Conservation (phyloP, 2,113 vertebrate genomes). For the Tychaedon coryphoeus region DNA sequence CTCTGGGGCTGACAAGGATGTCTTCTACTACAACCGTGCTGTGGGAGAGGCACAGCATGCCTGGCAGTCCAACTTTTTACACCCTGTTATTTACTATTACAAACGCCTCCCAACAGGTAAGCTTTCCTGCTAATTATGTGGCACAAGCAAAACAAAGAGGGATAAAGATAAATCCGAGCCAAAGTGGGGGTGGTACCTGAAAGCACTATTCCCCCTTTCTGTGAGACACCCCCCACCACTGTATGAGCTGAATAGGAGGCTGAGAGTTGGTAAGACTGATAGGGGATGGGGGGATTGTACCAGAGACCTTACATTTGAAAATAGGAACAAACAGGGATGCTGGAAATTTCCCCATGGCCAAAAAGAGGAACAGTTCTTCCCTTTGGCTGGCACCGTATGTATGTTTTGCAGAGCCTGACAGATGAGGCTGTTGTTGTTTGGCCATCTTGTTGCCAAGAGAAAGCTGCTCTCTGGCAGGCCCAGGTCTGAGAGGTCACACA, state of each 20-base stretch:
- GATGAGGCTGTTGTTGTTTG: neutral
- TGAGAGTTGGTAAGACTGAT: accelerated
- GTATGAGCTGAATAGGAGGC: neutral
- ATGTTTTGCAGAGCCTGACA: neutral
- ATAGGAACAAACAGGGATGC: neutral
- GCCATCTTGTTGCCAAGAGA: neutral
- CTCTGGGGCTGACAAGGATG: constrained; percentile 78
- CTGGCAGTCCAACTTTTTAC: constrained; percentile 94
- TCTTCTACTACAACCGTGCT: constrained; percentile 81
- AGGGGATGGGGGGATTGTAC: accelerated
- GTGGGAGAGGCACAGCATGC: constrained; percentile 87
- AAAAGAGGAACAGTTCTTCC: neutral
- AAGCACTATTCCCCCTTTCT: neutral
- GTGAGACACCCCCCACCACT: neutral
- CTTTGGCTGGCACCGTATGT: neutral
- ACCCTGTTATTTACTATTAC: constrained; percentile 95
- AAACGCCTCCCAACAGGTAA: constrained; percentile 86
- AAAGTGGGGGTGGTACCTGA: neutral
- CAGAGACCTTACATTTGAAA: neutral
- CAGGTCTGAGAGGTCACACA: neutral
- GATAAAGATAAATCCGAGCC: neutral
- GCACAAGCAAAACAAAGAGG: neutral
- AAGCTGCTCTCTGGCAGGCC: neutral
- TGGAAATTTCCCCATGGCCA: neutral
- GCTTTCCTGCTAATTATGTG: neutral